Evolutionary conservation across 2,113 vertebrate genomes (phyloP), one percentile per base, ranked within the genome.

Genomic region (Hirundichthys speculiger): DNA sequence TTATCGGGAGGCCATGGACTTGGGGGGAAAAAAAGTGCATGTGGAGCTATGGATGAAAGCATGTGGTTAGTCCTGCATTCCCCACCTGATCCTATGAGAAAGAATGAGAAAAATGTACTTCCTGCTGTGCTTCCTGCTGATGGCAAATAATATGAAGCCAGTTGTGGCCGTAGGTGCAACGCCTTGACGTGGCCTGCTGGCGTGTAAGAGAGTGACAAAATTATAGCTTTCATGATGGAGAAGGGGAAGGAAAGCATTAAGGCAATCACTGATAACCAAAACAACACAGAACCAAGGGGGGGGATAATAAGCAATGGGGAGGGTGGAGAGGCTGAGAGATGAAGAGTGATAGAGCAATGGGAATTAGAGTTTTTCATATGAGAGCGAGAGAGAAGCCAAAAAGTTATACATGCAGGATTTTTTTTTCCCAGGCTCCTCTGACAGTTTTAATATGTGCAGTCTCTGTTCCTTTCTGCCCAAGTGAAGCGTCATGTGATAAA

Each of bases 191-290:
- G 46, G 42, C 7, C 30, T 0, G 13, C 74, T 0, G 65, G 78
- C 74, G 68, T 20, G 61, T 46, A 60, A 39, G 47, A 62, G 77
- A 56, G 78, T 65, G 77, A 71, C 85, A 72, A 64, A 80, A 84
- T 82, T 71, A 74, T 65, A 74, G 67, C 77, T 50, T 74, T 78
- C 13, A 20, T 62, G 65, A 79, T 70, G 46, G 61, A 67, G 78
- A 70, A 25, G 56, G 85, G n/a, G 54, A 80, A 84, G 83, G 71
- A 82, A 75, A 48, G 63, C 58, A 54, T 75, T 77, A 50, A 62
- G 69, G 73, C 74, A 73, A 77, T 84, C 63, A 62, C 45, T 55
- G 69, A 84, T 80, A 73, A 79, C 56, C 66, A 84, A 73, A 90
- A 83, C 77, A 79, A 73, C 65, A 62, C 15, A 2, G 25, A 62